Evolutionary conservation across 2,888 invertebrate genomes (phyloP), one percentile per base, ranked within the genome.

Genomic region (Allophyes oxyacanthae): DNA sequence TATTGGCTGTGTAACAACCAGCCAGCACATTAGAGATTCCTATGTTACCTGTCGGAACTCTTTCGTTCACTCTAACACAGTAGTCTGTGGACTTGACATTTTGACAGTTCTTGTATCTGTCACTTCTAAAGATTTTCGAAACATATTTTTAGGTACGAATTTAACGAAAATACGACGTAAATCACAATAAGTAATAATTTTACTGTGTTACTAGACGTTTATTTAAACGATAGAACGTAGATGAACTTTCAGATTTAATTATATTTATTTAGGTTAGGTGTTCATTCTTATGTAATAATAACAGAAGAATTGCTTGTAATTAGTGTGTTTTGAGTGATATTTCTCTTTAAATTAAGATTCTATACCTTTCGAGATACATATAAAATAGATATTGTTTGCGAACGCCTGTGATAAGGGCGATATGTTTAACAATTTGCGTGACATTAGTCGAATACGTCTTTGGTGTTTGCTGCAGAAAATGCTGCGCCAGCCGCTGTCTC

Each of bases 401-500:
- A 11, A 32, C 6, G n/a, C 49, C 6, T 15, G 37, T 50, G 36
- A 41, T 49, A 53, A 32, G 43, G 43, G 34, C 46, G 36, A 41
- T 49, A 53, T 28, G 43, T 44, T 42, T 44, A 46, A 37, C 25
- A 53, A 56, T 52, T 65, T 30, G 44, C 15, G 64, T 65, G 58
- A 57, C 70, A 61, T 59, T 61, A 41, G 54, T 69, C 52, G 75
- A 69, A 66, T 66, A 64, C 70, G 20, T 72, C 72, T 61, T 73
- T 78, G 77, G 70, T 75, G 75, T 80, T 83, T 84, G 71, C 67
- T 84, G 80, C 84, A 91, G 91, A 95, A 75, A 85, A 97, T 97
- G 97, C 94, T 97, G 94, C 96, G 97, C 92, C 95, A 96, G 91
- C 96, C 97, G 86, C 94, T 97, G 81, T 90, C 95, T 70, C 96